Evolutionary conservation across 2,888 invertebrate genomes (phyloP).

Genomic region (Troglohyphantes excavatus): DNA sequence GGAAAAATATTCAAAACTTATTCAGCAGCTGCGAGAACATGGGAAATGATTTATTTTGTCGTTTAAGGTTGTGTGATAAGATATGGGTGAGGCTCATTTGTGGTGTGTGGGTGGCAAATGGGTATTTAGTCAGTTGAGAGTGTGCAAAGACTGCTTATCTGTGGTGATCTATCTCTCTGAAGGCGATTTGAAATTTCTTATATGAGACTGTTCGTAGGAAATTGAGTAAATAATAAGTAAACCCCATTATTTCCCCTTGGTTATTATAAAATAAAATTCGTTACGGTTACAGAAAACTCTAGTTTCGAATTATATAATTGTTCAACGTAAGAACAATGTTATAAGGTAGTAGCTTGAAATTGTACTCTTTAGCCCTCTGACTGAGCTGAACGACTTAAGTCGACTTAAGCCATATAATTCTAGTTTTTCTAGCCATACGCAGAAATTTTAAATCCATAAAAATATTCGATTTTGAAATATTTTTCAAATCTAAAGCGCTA

Average conservation of each 20-base stretch:
- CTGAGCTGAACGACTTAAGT: too few relatives aligned
- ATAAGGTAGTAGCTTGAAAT: too few relatives aligned
- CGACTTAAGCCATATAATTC: too few relatives aligned
- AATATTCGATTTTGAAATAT: too few relatives aligned
- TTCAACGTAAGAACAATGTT: too few relatives aligned
- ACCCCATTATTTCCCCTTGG: too few relatives aligned
- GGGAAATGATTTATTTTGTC: slow-evolving; percentile 41
- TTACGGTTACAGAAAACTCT: background rate
- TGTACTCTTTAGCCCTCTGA: too few relatives aligned
- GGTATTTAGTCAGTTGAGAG: background rate
- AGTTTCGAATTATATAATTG: too few relatives aligned
- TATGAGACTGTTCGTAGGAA: background rate
- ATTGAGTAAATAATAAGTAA: too few relatives aligned
- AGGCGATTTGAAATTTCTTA: background rate
- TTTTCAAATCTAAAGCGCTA: too few relatives aligned
- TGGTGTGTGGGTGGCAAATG: slow-evolving; percentile 26
- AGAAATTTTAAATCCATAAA: too few relatives aligned
- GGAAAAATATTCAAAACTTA: slow-evolving; percentile 1
- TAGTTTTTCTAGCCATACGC: too few relatives aligned
- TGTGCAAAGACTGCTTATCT: background rate
- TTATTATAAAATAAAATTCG: background rate
- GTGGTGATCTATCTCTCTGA: background rate
- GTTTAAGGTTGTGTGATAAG: slow-evolving; percentile 16
- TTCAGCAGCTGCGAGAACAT: background rate
- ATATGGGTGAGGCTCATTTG: slow-evolving; percentile 13